phyloP scores from a whole-genome alignment of 2,888 invertebrate species.

The Eurytoma adleriae region DNA sequence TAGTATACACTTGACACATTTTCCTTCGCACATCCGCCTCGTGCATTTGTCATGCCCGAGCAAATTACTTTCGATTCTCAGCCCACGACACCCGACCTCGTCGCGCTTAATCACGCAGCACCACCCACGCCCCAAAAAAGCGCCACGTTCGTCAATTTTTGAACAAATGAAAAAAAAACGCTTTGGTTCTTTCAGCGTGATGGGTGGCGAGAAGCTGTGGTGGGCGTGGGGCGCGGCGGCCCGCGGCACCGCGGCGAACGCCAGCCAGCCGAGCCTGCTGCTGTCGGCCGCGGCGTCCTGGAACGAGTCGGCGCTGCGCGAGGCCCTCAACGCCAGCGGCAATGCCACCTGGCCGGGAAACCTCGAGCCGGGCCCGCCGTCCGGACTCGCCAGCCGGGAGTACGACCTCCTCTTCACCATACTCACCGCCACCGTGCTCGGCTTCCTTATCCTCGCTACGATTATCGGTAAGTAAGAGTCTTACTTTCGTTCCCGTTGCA shows the following conservation, averaged over 20 bases:
- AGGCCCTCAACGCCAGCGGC: constrained; percentile 61
- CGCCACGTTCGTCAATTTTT: too few relatives aligned
- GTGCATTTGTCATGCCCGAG: too few relatives aligned
- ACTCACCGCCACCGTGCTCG: constrained; percentile 63
- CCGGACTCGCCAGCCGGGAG: constrained; percentile 53
- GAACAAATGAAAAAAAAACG: too few relatives aligned
- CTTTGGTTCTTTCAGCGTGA: constrained; percentile 56
- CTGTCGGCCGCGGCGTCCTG: constrained; percentile 59
- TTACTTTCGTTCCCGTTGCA: background rate
- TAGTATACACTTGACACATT: too few relatives aligned
- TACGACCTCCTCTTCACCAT: constrained; percentile 64
- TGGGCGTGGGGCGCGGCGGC: constrained; percentile 66
- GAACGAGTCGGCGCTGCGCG: constrained; percentile 62
- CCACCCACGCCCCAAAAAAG: too few relatives aligned
- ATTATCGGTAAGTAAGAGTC: constrained; percentile 62
- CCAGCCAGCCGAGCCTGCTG: constrained; percentile 59
- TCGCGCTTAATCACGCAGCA: too few relatives aligned
- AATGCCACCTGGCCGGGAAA: constrained; percentile 56
- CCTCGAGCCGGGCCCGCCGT: background rate
- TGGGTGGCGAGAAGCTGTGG: constrained; percentile 68
- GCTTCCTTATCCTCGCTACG: constrained; percentile 66
- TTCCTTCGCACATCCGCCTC: too few relatives aligned
- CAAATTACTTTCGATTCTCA: too few relatives aligned
- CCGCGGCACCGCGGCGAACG: constrained; percentile 60
- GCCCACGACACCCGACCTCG: too few relatives aligned